Conservation (phyloP, 1,140 invertebrate species). For the Macrosteles quadrilineatus region DNA sequence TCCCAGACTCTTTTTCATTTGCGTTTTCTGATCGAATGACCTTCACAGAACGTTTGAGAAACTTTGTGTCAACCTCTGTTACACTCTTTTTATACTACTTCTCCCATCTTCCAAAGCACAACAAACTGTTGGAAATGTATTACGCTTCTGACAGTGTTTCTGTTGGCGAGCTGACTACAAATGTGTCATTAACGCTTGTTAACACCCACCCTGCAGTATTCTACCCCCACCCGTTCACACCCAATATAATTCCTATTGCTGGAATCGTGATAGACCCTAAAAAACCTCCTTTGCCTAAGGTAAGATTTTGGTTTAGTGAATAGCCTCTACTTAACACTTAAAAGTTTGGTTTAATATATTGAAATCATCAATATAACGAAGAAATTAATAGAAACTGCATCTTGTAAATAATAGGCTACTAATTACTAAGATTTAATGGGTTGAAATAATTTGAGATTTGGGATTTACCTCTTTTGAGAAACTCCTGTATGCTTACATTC, state of each 20-base stretch:
- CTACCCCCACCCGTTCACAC: neutral
- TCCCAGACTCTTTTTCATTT: conserved; percentile 54
- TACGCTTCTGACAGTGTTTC: conserved; percentile 26
- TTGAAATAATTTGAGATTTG: no score
- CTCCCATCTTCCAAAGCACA: neutral
- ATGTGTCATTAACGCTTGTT: conserved; percentile 49
- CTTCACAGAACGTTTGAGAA: conserved; percentile 56
- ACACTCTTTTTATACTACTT: neutral
- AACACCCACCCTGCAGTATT: conserved; percentile 42
- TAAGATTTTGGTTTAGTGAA: neutral
- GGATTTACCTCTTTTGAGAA: no score
- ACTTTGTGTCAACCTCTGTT: conserved; percentile 40
- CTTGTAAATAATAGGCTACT: no score
- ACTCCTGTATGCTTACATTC: no score
- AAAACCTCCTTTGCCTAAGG: neutral
- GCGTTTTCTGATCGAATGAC: conserved; percentile 54
- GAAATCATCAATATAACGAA: no score
- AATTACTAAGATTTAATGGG: no score
- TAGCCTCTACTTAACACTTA: no score
- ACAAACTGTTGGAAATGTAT: neutral
- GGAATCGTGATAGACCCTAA: neutral
- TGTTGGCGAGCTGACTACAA: conserved; percentile 41
- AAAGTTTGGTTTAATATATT: no score
- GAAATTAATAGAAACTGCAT: no score
- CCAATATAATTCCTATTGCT: neutral